These are phyloP conservation scores for Eurystomus glaucurus DNA, from an alignment of 2,797 vertebrate genomes.

Conservation along the genomic window DNA sequence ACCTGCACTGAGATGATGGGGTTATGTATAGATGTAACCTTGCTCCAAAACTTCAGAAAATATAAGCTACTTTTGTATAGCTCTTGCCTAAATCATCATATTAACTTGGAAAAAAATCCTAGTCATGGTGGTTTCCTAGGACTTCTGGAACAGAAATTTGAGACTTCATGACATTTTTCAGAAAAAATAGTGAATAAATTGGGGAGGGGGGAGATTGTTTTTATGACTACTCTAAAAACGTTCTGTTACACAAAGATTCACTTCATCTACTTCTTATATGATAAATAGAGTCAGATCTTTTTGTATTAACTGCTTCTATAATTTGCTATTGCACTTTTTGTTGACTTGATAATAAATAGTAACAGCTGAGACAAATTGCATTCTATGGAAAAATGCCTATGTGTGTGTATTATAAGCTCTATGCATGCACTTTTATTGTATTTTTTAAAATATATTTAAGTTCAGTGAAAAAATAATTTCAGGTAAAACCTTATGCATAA, in stretches of 20 bases:
- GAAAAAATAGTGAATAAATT: not conserved
- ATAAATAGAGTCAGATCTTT: not conserved
- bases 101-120: not conserved
- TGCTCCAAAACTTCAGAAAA: not conserved
- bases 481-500: not conserved
- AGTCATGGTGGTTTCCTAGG: not conserved
- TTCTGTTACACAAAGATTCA: not conserved
- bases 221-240: not conserved
- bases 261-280: not conserved
- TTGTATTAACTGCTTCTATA: not conserved
- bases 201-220: fast-evolving
- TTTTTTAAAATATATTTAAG: not conserved
- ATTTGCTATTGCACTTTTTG: not conserved
- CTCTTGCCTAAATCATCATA: not conserved
- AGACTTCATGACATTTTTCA: not conserved
- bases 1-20: not conserved
- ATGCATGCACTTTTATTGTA: not conserved
- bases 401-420: not conserved
- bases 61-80: not conserved
- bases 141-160: not conserved
- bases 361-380: not conserved
- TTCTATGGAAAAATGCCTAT: not conserved
- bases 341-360: not conserved
- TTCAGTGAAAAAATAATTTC: not conserved
- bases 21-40: not conserved